Percentiles rank a stretch among this genome's conserved stretches.
Evolutionary conservation across 30 jellyfish, hydroid and myxozoan genomes (phyloP).

Genomic region (Cassiopea andromeda): DNA sequence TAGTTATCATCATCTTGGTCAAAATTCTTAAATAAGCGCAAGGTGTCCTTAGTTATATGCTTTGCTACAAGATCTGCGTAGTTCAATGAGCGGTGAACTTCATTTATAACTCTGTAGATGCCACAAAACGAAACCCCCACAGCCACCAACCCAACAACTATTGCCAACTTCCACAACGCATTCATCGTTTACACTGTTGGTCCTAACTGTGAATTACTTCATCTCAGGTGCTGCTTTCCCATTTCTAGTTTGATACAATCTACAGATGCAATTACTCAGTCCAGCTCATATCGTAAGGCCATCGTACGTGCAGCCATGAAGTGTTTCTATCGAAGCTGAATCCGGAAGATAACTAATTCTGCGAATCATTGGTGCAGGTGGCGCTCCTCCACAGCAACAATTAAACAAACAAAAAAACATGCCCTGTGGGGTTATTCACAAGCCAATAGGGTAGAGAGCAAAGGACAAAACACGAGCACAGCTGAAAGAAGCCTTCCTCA

Average conservation of each 20-base stretch:
- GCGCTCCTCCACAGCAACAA: slow-evolving; percentile 1
- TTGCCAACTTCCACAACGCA: background rate
- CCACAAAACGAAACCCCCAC: slow-evolving; percentile 31
- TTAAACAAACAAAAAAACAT: background rate
- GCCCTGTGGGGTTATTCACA: no score
- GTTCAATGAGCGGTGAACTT: slow-evolving; percentile 19
- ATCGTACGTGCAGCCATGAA: background rate
- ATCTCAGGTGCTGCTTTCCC: background rate
- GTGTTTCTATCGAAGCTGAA: background rate
- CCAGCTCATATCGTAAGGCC: no score
- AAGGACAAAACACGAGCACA: no score
- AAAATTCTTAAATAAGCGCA: slow-evolving; percentile 24
- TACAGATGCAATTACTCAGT: no score
- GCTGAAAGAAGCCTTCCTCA: no score
- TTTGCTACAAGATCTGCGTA: slow-evolving; percentile 12
- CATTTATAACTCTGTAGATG: slow-evolving; percentile 14
- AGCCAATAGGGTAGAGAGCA: no score
- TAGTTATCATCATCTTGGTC: slow-evolving; percentile 44
- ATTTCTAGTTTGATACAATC: no score
- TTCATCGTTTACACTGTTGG: background rate
- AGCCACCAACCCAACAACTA: slow-evolving; percentile 18
- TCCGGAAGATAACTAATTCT: slow-evolving; percentile 3
- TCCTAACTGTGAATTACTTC: background rate
- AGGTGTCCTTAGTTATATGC: slow-evolving; percentile 9
- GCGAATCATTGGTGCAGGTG: slow-evolving; percentile 12